Conservation (phyloP, 2,113 vertebrate genomes). For the Psephotus haematonotus region DNA sequence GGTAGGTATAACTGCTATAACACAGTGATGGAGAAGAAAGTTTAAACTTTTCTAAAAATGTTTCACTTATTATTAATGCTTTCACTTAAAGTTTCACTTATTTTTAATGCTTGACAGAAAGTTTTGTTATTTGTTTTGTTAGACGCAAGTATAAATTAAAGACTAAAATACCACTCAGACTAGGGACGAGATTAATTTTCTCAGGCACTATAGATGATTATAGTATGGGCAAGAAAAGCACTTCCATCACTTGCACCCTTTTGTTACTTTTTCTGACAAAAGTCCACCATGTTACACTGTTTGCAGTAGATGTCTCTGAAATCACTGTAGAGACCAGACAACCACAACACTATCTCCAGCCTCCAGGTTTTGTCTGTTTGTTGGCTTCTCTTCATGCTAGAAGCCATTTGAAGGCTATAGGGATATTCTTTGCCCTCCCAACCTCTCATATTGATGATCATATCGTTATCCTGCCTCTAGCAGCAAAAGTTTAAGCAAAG, state of each 20-base stretch:
- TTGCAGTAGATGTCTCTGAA: not conserved
- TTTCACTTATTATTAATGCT: not conserved
- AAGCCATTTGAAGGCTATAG: not conserved
- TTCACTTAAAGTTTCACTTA: not conserved
- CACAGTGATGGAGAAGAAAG: not conserved
- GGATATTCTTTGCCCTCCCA: not conserved
- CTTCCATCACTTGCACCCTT: not conserved
- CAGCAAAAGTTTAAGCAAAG: not conserved
- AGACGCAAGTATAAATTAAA: not conserved
- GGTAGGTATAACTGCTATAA: not conserved
- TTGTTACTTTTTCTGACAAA: not conserved
- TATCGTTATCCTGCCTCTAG: not conserved
- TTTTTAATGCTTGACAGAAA: not conserved
- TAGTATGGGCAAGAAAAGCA: not conserved
- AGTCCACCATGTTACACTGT: accelerated
- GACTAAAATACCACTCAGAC: not conserved
- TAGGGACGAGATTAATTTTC: not conserved
- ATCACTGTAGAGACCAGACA: not conserved
- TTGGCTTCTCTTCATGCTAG: not conserved
- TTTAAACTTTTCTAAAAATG: not conserved
- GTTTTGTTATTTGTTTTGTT: not conserved
- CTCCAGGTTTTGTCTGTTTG: not conserved
- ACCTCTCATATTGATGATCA: not conserved
- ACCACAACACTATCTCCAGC: not conserved
- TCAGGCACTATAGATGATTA: not conserved